A percentile compares a stretch with the other conserved stretches of the same genome.
Conservation (phyloP, 2,888 invertebrate genomes). For the Neria commutata region DNA sequence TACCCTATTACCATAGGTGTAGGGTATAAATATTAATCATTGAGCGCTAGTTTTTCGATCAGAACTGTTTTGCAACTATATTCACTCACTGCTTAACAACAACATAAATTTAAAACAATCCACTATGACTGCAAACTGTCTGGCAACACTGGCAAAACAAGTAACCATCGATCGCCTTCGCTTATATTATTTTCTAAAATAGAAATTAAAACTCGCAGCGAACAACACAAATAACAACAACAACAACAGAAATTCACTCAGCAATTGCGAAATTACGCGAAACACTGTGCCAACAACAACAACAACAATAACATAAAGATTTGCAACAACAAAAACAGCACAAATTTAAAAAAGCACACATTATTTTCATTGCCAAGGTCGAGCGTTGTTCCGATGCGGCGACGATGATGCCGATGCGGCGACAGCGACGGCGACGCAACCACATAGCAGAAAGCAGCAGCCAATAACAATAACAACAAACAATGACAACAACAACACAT, state of each 20-base stretch:
- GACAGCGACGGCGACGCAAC: conserved; percentile 44
- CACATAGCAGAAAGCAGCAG: conserved; percentile 14
- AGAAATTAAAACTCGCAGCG: neutral
- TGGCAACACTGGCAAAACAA: neutral
- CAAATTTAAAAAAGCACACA: neutral
- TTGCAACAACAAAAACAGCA: conserved; percentile 28
- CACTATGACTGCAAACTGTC: neutral
- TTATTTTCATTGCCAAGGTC: conserved; percentile 58
- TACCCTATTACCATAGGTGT: too few species aligned
- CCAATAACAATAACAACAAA: conserved; percentile 25
- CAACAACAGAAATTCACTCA: conserved; percentile 29
- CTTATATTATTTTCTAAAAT: neutral
- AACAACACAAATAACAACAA: neutral
- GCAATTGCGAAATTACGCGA: conserved; percentile 49
- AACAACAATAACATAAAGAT: conserved; percentile 15
- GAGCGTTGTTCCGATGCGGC: conserved; percentile 55
- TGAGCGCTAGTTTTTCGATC: too few species aligned
- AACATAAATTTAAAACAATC: neutral
- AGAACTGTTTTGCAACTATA: too few species aligned
- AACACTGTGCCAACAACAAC: conserved; percentile 27
- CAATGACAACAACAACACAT: conserved; percentile 6
- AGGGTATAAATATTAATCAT: too few species aligned
- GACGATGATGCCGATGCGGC: too few species aligned
- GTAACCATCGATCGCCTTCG: neutral
- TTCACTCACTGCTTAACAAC: too few species aligned